A percentile compares a stretch with the other conserved stretches of the same genome.
Evolutionary conservation across 2,113 vertebrate genomes (phyloP).

Genomic region (Hylia prasina): DNA sequence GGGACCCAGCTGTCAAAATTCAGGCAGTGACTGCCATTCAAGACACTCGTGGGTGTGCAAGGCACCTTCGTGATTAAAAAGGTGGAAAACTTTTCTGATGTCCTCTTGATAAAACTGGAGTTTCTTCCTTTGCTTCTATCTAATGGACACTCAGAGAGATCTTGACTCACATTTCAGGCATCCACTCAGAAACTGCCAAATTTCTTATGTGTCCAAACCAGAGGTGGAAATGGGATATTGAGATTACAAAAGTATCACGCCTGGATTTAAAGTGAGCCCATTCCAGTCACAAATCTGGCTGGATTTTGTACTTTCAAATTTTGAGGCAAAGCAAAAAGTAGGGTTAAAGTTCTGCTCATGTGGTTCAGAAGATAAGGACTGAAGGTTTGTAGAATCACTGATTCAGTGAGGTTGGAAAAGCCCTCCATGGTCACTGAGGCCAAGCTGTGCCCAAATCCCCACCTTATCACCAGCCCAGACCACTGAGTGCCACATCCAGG

Average conservation of each 20-base stretch:
- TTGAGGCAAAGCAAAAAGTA: not conserved
- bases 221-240: not conserved
- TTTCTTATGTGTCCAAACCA: not conserved
- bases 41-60: fast-evolving
- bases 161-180: not conserved
- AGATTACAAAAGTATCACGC: fast-evolving
- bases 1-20: not conserved
- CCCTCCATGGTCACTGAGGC: fast-evolving
- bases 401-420: not conserved
- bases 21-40: not conserved
- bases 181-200: fast-evolving
- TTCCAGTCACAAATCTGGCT: not conserved
- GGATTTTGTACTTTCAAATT: not conserved
- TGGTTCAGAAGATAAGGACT: not conserved
- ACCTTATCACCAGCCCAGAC: not conserved
- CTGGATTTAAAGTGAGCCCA: not conserved
- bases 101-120: not conserved
- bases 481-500: fast-evolving
- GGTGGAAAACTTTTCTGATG: not conserved
- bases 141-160: not conserved
- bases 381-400: not conserved
- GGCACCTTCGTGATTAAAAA: not conserved
- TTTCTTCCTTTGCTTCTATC: not conserved
- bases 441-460: fast-evolving
- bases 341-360: not conserved